These are phyloP conservation scores for Volucella bombylans DNA, from an alignment of 2,888 invertebrate species.

Conservation along the genomic window DNA sequence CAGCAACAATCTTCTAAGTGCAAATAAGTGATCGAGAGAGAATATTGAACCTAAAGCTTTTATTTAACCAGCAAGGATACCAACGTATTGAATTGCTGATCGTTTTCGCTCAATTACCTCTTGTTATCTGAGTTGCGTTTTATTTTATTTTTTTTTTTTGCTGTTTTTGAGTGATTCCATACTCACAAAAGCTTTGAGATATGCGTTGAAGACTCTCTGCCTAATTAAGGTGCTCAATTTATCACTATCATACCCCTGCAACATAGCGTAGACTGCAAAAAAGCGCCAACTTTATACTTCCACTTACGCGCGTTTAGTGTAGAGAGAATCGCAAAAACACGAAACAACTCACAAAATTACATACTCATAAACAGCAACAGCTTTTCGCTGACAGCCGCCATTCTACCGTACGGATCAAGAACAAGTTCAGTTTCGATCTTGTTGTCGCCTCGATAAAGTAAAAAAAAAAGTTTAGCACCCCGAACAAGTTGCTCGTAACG, in stretches of 20 bases:
- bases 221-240: conserved; percentile 57
- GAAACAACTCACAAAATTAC: conserved; percentile 31
- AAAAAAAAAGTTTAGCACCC: conserved; percentile 48
- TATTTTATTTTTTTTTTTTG: background rate
- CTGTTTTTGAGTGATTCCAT: too few relatives aligned
- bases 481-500: conserved; percentile 14
- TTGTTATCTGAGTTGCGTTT: conserved; percentile 7
- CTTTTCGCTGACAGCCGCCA: conserved; percentile 62
- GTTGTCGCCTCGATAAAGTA: conserved; percentile 53
- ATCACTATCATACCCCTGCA: conserved; percentile 50
- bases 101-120: background rate
- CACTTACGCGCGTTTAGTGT: conserved; percentile 12
- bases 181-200: conserved; percentile 59
- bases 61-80: conserved; percentile 43
- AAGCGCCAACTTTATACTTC: conserved; percentile 36
- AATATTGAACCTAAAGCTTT: conserved; percentile 14
- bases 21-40: background rate
- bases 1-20: background rate
- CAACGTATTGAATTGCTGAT: background rate
- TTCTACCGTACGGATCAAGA: conserved; percentile 52
- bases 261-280: conserved; percentile 35
- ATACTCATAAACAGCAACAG: conserved; percentile 16
- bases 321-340: conserved; percentile 32
- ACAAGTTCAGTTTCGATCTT: conserved; percentile 67
- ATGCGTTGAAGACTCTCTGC: conserved; percentile 55